Conservation (phyloP, 92 coral and sea anemone species). For the Umimayanthus kanabou region DNA sequence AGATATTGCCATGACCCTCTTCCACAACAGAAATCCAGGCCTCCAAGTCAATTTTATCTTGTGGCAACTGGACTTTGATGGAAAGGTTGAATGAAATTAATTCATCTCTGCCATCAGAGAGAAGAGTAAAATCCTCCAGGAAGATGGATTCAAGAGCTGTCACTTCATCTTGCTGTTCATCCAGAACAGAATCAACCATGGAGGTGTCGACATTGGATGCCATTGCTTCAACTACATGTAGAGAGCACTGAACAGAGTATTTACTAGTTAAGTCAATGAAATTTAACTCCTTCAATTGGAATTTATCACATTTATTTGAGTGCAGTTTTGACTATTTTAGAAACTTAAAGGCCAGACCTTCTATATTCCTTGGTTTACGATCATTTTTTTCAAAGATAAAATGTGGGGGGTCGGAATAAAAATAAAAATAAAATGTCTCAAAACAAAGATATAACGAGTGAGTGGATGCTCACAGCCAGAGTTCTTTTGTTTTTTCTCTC, state of each 20-base stretch:
- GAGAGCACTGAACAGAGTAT: background rate
- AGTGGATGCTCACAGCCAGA: too few species aligned
- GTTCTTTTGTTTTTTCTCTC: too few species aligned
- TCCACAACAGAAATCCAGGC: constrained; percentile 75
- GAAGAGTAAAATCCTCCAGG: constrained; percentile 63
- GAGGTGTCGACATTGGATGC: constrained; percentile 49
- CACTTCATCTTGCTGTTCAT: constrained; percentile 87
- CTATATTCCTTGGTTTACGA: too few species aligned
- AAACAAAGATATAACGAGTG: too few species aligned
- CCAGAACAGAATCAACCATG: constrained; percentile 34
- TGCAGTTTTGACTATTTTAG: too few species aligned
- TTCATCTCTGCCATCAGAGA: constrained; percentile 36
- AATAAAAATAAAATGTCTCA: too few species aligned
- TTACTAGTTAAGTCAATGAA: too few species aligned
- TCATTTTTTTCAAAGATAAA: too few species aligned
- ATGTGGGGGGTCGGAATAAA: too few species aligned
- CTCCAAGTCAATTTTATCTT: constrained; percentile 62
- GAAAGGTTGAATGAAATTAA: constrained; percentile 64
- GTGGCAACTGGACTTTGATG: constrained; percentile 65
- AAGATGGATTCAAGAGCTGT: constrained; percentile 85
- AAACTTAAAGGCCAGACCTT: too few species aligned
- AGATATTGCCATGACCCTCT: constrained; percentile 1
- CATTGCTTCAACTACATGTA: background rate
- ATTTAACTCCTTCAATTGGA: too few species aligned
- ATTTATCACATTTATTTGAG: too few species aligned